These are phyloP conservation scores for Unio pictorum DNA, from an alignment of 2,888 invertebrate species.

Conservation along the genomic window DNA sequence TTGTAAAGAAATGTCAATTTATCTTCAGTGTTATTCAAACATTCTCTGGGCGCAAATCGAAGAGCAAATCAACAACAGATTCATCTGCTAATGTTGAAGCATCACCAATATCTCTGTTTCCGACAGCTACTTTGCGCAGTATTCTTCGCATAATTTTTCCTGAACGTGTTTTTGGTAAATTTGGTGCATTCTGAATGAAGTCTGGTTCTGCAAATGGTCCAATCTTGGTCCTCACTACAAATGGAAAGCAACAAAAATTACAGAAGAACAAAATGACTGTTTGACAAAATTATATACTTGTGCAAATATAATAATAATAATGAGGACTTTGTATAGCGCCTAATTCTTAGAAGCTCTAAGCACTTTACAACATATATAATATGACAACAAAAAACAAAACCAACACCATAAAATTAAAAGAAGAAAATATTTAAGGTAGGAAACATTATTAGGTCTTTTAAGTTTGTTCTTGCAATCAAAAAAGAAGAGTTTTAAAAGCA, in stretches of 20 bases:
- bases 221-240: slow-evolving; percentile 86
- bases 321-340: too few species aligned
- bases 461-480: too few species aligned
- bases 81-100: slow-evolving; percentile 94
- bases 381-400: too few species aligned
- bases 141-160: slow-evolving; percentile 99
- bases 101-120: slow-evolving; percentile 92
- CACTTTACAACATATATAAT: too few species aligned
- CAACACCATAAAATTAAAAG: too few species aligned
- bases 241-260: slow-evolving; percentile 7
- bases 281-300: neutral
- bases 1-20: too few species aligned
- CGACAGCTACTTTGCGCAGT: slow-evolving; percentile 91
- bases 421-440: too few species aligned
- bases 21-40: slow-evolving; percentile 12
- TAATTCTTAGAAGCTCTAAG: too few species aligned
- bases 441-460: too few species aligned
- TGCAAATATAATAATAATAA: neutral
- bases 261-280: neutral
- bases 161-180: slow-evolving; percentile 95
- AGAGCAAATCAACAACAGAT: slow-evolving; percentile 79
- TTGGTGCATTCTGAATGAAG: slow-evolving; percentile 92
- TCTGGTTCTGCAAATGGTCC: slow-evolving; percentile 98
- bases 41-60: slow-evolving; percentile 53
- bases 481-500: too few species aligned